phyloP scores from a whole-genome alignment of 2,797 vertebrate species.

The Bryconaethiops microstoma region DNA sequence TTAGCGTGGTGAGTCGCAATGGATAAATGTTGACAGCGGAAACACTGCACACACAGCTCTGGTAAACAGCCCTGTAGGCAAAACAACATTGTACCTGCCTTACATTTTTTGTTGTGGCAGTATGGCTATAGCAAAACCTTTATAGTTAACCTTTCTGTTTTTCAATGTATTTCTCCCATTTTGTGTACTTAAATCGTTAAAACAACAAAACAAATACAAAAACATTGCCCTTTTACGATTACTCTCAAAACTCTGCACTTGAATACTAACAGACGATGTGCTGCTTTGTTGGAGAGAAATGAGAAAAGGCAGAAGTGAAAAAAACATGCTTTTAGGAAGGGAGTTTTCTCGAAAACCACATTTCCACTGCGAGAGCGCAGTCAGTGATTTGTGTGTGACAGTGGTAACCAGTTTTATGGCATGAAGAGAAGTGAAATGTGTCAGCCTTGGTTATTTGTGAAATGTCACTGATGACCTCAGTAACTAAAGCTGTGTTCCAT shows the following conservation, averaged over 20 bases:
- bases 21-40: no score
- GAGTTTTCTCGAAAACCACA: neutral
- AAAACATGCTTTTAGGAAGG: no score
- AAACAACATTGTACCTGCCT: no score
- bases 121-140: no score
- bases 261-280: neutral
- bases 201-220: neutral
- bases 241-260: neutral
- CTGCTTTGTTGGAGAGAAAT: neutral
- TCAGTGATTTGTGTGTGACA: neutral
- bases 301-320: no score
- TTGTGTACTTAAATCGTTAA: no score
- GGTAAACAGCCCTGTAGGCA: no score
- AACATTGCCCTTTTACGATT: neutral
- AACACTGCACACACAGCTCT: no score
- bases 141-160: no score
- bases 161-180: no score
- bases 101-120: no score
- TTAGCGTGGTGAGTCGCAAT: no score
- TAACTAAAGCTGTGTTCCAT: slow-evolving; percentile 19
- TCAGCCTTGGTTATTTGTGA: slow-evolving; percentile 6
- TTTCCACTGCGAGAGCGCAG: neutral
- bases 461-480: slow-evolving; percentile 26
- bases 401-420: neutral
- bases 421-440: slow-evolving; percentile 21